A percentile compares a stretch with the other conserved stretches of the same genome.
phyloP scores from a whole-genome alignment of 1,140 invertebrate genomes.

The Bilobella aurantiaca region DNA sequence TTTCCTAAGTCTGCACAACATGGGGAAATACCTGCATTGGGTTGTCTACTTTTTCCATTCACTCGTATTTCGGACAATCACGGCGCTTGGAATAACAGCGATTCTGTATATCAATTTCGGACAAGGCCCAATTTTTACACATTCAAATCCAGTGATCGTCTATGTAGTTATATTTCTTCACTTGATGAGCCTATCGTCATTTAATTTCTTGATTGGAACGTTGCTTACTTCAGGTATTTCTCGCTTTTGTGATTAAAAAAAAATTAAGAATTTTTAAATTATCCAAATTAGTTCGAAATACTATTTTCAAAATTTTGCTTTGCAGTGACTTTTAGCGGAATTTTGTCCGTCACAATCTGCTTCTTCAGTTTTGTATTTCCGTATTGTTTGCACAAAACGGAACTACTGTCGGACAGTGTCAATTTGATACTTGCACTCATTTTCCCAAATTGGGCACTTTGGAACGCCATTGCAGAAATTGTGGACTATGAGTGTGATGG shows the following conservation, averaged over 20 bases:
- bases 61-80: conserved; percentile 20
- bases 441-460: conserved; percentile 28
- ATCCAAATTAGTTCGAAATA: no score
- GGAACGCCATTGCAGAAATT: conserved; percentile 5
- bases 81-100: conserved; percentile 6
- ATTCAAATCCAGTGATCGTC: neutral
- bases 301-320: neutral
- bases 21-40: conserved; percentile 23
- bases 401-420: neutral
- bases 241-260: neutral
- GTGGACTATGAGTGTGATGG: conserved; percentile 23
- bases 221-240: neutral
- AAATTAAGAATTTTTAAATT: no score
- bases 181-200: conserved; percentile 11
- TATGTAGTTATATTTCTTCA: conserved; percentile 17
- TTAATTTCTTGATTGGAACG: conserved; percentile 22
- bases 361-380: conserved; percentile 8
- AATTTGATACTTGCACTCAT: neutral
- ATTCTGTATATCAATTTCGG: conserved; percentile 12
- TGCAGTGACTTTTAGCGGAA: conserved; percentile 13
- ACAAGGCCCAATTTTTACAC: conserved; percentile 10
- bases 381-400: neutral
- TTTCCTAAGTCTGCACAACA: conserved; percentile 23
- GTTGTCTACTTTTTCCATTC: conserved; percentile 17
- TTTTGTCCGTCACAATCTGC: neutral